These are phyloP conservation scores for Crossaster papposus DNA, from an alignment of 53 echinoderm and acorn worm genomes.

Conservation along the genomic window DNA sequence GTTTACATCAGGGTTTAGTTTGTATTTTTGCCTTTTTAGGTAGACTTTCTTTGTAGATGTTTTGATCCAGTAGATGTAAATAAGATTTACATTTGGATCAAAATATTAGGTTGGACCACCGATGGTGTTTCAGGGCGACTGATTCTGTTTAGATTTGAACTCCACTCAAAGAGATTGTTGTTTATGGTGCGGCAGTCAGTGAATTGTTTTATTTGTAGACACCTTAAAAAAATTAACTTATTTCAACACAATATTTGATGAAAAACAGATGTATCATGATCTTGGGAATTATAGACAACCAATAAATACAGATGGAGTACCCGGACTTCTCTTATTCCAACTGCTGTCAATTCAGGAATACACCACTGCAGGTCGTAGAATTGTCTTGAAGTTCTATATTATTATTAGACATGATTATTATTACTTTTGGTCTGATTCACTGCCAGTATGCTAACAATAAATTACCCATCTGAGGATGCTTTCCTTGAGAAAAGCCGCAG, in stretches of 20 bases:
- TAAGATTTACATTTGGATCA: background rate
- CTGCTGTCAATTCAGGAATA: background rate
- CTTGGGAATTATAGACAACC: background rate
- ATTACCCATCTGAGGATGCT: background rate
- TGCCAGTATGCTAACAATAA: background rate
- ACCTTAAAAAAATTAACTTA: background rate
- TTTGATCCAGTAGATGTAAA: background rate
- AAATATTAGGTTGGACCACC: background rate
- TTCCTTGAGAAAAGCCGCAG: background rate
- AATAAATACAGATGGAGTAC: background rate
- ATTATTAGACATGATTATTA: background rate
- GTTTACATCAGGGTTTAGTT: constrained; percentile 17
- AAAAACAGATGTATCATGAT: background rate
- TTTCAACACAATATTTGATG: background rate
- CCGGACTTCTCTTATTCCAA: background rate
- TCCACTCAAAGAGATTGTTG: background rate
- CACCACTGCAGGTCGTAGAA: background rate
- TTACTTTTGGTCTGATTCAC: background rate
- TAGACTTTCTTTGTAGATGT: background rate
- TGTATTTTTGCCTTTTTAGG: background rate
- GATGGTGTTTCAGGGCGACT: background rate
- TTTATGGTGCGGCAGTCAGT: background rate
- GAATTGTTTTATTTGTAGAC: background rate
- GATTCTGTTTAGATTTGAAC: background rate
- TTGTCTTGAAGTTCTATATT: background rate